Evolutionary conservation across 2,113 vertebrate genomes (phyloP), one percentile per base, ranked within the genome.

Genomic region (Myodes glareolus): DNA sequence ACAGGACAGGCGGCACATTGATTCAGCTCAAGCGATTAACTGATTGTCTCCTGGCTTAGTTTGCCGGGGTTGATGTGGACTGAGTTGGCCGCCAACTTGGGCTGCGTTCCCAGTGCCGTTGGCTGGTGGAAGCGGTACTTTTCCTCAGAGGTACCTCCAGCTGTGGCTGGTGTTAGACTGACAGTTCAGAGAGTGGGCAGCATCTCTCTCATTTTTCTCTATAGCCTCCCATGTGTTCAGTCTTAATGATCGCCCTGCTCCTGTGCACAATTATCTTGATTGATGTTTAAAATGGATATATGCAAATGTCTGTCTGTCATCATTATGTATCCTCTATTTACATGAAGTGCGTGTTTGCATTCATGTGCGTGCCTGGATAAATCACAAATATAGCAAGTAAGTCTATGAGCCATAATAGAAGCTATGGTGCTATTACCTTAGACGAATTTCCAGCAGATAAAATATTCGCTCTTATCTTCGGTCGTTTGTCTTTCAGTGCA

Each of bases 11-110:
- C n/a, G 47, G 87, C 86, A 67, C 73, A 84, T 45, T 4, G 5
- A 70, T 87, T 92, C 63, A 45, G 85, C 33, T 81, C 90, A 81
- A 61, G 10, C 63, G 94, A 81, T 96, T 75, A 80, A 67, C 93
- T 92, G 81, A 63, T 75, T 81, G 85, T 50, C 1, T n/a, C 23
- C 5, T 55, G 25, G 36, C 47, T 96, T 86, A 39, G 17, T 45
- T 92, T 96, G 39, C 67, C 61, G 90, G 67, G 0, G 0, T 11
- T 50, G 42, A 29, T 75, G 31, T 52, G 23, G 63, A 52, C 39
- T 0, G 10, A 81, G 13, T 13, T 82, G 75, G 75, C 96, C 4
- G 33, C 45, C 67, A 76, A 39, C 14, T 72, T n/a, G 36, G 78
- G 75, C 93, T 1, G 9, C 82, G 55, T 80, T 92, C 88, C 84